A percentile compares a stretch with the other conserved stretches of the same genome.
Evolutionary conservation across 2,888 invertebrate genomes (phyloP).

Genomic region (Heteropelma amictum): DNA sequence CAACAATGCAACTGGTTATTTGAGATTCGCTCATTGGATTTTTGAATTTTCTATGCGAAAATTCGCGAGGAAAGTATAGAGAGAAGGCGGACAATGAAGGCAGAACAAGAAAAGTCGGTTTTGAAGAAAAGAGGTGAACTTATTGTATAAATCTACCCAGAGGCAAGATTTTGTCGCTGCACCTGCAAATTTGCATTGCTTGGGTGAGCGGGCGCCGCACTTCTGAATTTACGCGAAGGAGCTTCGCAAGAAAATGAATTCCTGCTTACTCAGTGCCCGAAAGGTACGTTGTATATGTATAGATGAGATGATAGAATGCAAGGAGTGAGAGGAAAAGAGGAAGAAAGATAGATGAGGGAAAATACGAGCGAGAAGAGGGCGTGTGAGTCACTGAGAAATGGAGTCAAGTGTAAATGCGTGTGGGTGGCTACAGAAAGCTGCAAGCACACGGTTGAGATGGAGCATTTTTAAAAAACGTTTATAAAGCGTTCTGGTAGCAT

Average conservation of each 20-base stretch:
- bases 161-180: slow-evolving; percentile 42
- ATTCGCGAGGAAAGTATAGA: not conserved
- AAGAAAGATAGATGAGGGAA: slow-evolving; percentile 40
- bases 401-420: slow-evolving; percentile 41
- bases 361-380: slow-evolving; percentile 55
- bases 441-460: slow-evolving; percentile 38
- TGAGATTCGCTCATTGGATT: no score
- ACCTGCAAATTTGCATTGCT: slow-evolving; percentile 60
- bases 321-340: slow-evolving; percentile 37
- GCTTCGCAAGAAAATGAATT: slow-evolving; percentile 57
- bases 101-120: not conserved
- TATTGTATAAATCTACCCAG: not conserved
- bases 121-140: not conserved
- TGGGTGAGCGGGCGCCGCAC: slow-evolving; percentile 33
- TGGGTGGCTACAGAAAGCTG: slow-evolving; percentile 42
- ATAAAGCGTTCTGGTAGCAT: slow-evolving; percentile 50
- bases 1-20: no score
- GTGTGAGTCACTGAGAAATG: slow-evolving; percentile 29
- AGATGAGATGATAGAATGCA: slow-evolving; percentile 25
- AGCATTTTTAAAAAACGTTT: slow-evolving; percentile 53
- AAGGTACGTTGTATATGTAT: slow-evolving; percentile 12
- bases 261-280: slow-evolving; percentile 23
- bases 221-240: slow-evolving; percentile 56
- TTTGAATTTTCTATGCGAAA: no score
- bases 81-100: not conserved